phyloP scores from a whole-genome alignment of 2,888 invertebrate genomes.

The Protodeltote pygarga region DNA sequence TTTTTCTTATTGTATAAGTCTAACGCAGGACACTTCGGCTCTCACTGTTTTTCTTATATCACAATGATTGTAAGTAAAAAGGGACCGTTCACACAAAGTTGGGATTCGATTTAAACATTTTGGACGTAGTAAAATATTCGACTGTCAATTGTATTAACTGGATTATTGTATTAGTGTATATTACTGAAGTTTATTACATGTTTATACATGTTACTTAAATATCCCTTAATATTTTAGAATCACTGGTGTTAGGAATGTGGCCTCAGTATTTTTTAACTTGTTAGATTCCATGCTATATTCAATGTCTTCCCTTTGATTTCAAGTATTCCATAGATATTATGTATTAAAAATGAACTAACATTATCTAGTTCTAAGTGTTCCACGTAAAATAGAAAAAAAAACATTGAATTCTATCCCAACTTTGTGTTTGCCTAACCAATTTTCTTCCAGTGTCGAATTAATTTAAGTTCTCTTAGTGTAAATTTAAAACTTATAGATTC shows the following conservation, averaged over 20 bases:
- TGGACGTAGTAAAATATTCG: background rate
- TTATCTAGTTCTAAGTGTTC: background rate
- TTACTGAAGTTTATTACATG: no score
- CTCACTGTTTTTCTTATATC: slow-evolving; percentile 52
- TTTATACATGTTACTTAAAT: no score
- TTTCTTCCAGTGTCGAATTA: slow-evolving; percentile 70
- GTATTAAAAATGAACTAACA: background rate
- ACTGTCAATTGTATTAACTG: no score
- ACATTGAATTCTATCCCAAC: slow-evolving; percentile 28
- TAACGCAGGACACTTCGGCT: slow-evolving; percentile 73
- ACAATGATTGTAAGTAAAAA: slow-evolving; percentile 40
- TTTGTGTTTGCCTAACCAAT: slow-evolving; percentile 53
- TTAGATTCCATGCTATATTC: background rate
- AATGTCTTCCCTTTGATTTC: background rate
- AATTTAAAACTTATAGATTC: slow-evolving; percentile 57
- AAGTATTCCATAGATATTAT: background rate
- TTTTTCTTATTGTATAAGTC: slow-evolving; percentile 79
- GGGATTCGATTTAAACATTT: slow-evolving; percentile 22
- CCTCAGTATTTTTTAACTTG: background rate
- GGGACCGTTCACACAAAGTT: slow-evolving; percentile 49
- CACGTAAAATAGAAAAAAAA: background rate
- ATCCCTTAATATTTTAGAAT: no score
- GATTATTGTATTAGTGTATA: no score
- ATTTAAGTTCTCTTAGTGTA: slow-evolving; percentile 68
- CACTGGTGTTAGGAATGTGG: no score